Evolutionary conservation across 2,888 invertebrate genomes (phyloP).

Genomic region (Brachyptera putata): DNA sequence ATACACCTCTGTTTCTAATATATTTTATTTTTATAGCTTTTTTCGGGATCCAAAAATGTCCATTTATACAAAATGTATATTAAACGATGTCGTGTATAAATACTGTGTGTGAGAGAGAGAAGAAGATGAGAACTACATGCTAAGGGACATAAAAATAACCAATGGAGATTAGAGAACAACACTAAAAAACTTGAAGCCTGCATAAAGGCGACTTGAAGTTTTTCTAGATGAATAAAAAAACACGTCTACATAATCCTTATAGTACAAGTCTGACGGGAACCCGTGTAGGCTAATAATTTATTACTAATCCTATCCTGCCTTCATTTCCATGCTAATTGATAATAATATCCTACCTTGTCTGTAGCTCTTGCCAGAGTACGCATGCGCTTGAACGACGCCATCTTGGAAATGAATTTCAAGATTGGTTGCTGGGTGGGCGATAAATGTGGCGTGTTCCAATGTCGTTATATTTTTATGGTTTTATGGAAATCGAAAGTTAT

Average conservation of each 20-base stretch:
- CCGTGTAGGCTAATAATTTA: slow-evolving; percentile 30
- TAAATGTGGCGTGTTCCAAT: background rate
- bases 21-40: background rate
- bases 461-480: background rate
- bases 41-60: background rate
- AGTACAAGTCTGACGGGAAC: slow-evolving; percentile 8
- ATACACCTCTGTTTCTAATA: background rate
- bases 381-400: background rate
- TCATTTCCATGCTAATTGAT: slow-evolving; percentile 33
- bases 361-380: too few relatives aligned
- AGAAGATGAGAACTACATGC: too few relatives aligned
- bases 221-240: background rate
- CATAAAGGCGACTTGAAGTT: background rate
- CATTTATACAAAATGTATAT: background rate
- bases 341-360: slow-evolving; percentile 30
- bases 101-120: too few relatives aligned
- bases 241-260: background rate
- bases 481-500: background rate
- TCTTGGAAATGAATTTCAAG: background rate
- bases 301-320: slow-evolving; percentile 24
- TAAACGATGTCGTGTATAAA: background rate
- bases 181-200: slow-evolving; percentile 3
- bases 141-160: slow-evolving; percentile 6
- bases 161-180: slow-evolving; percentile 7
- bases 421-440: background rate